Evolutionary conservation across 2,888 invertebrate species (phyloP), one percentile per base, ranked within the genome.

Genomic region (Xanthostigma xanthostigma): DNA sequence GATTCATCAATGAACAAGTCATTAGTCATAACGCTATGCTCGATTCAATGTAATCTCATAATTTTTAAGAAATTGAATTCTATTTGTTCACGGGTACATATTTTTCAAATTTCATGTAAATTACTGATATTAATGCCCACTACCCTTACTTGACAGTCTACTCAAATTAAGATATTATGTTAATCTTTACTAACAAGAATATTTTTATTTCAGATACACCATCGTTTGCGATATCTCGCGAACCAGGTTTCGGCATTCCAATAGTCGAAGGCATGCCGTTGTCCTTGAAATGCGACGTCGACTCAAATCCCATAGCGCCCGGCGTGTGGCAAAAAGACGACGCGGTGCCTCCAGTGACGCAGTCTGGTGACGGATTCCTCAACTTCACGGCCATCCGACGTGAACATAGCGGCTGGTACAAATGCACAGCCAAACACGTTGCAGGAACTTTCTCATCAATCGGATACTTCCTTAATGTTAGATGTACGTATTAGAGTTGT

Each of bases 201-300:
- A n/a, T 54, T 49, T 53, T 53, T 57, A 54, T 73, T 73, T 49
- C 75, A 92, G 92, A 92, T 69, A 86, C 88, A 46, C 92, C 92
- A 45, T 89, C 91, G 54, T 93, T 93, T 68, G 87, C 87, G 62
- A 91, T 92, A 67, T 90, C 89, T 53, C 81, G 92, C 56, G 83
- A 87, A 69, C 92, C 92, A n/a, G 91, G 89, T 45, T 93, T 92
- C 67, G 92, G 92, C 46, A 83, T 87, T 66, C 84, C 91, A 34
- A 76, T 94, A 57, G 74, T 83, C 52, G 91, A 92, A 65, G 92
- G 92, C 51, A 87, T 88, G 63, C 80, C 89, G 53, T 87, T 93
- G 53, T 88, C 89, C 49, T 70, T 94, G 57, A 86, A 89, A 65
- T 94, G 94, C 62, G 89, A 90, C 66, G 91, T 93, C 53, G 92